Conservation (phyloP, 2,113 vertebrate genomes). For the Mesocricetus auratus region DNA sequence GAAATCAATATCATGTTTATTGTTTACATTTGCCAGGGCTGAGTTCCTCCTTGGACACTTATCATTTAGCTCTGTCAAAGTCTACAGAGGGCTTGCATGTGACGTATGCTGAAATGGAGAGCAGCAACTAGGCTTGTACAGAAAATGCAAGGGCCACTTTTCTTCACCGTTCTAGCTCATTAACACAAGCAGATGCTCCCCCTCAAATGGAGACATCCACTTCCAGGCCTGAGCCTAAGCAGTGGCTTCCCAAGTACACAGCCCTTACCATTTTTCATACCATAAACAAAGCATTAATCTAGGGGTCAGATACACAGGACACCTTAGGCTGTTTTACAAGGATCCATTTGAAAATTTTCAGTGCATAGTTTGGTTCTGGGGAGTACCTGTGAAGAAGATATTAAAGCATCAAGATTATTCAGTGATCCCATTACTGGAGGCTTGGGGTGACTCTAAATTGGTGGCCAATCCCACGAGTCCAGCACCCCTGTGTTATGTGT, state of each 20-base stretch:
- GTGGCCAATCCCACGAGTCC: too few species aligned
- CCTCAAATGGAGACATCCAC: background rate
- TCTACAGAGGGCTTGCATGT: background rate
- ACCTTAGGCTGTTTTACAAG: background rate
- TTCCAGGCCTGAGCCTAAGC: background rate
- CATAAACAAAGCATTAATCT: background rate
- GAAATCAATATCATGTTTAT: background rate
- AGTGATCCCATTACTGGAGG: background rate
- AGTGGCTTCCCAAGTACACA: background rate
- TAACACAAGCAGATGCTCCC: background rate
- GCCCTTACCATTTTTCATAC: background rate
- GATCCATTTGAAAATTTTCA: background rate
- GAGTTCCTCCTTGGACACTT: background rate
- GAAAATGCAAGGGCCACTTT: background rate
- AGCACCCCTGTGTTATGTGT: fast-evolving
- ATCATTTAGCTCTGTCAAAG: background rate
- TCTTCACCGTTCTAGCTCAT: background rate
- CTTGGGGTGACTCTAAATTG: too few species aligned
- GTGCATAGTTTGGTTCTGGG: background rate
- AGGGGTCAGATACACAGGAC: background rate
- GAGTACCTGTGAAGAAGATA: background rate
- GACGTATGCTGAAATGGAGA: background rate
- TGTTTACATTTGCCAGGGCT: background rate
- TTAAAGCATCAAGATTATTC: background rate
- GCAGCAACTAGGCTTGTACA: background rate